These are phyloP conservation scores for Entosphenus tridentatus DNA, from an alignment of 2,113 vertebrate species.

Conservation along the genomic window DNA sequence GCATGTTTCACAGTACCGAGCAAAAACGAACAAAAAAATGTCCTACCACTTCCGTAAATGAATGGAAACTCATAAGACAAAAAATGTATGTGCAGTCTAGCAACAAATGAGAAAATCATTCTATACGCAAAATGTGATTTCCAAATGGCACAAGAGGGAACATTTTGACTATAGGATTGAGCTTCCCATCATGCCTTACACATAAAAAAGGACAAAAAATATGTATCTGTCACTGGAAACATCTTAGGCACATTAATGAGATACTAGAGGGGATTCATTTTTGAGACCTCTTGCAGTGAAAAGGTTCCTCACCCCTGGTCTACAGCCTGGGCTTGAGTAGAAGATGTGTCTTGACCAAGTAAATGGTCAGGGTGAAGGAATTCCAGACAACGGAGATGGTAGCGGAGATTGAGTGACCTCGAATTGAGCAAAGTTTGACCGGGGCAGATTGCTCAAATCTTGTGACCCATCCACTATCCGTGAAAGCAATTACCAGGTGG, in stretches of 20 bases:
- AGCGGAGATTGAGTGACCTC: background rate
- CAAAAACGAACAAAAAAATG: background rate
- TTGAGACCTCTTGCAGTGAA: too few relatives aligned
- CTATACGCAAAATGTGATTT: background rate
- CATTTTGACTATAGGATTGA: too few relatives aligned
- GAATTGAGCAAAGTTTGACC: background rate
- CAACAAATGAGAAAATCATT: background rate
- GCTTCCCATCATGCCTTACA: too few relatives aligned
- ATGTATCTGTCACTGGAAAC: too few relatives aligned
- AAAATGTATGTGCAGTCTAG: background rate
- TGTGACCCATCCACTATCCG: background rate
- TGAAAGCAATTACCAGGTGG: constrained; percentile 6
- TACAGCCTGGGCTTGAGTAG: background rate
- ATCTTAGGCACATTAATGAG: too few relatives aligned
- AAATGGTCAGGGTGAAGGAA: too few relatives aligned
- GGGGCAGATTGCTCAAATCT: background rate
- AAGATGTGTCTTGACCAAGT: background rate
- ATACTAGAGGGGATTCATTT: too few relatives aligned
- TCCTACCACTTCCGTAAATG: background rate
- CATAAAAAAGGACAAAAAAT: too few relatives aligned
- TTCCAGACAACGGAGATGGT: background rate
- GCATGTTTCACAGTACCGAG: background rate
- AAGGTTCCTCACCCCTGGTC: too few relatives aligned
- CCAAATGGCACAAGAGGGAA: background rate
- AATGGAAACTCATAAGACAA: background rate